Conservation (phyloP, 2,888 invertebrate species). For the Lamproptera curius region DNA sequence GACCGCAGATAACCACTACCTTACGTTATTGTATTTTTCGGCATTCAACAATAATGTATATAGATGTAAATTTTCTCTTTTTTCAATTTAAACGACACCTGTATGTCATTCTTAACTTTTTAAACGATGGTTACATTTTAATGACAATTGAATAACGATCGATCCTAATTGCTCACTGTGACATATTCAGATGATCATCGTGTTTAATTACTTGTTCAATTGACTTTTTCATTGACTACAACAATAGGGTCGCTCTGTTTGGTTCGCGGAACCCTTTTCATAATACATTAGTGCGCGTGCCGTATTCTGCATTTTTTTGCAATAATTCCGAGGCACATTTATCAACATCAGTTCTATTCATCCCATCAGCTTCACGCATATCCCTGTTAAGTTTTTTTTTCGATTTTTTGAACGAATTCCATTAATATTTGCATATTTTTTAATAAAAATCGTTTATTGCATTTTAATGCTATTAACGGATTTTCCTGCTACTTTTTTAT, state of each 20-base stretch:
- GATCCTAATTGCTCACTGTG: no score
- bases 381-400: slow-evolving; percentile 47
- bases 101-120: no score
- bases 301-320: slow-evolving; percentile 35
- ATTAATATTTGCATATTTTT: neutral
- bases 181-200: no score
- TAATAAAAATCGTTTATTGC: slow-evolving; percentile 6
- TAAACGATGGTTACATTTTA: no score
- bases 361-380: slow-evolving; percentile 42
- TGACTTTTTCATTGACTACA: neutral
- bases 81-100: neutral
- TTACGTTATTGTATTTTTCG: neutral
- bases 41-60: neutral
- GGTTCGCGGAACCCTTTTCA: slow-evolving; percentile 25
- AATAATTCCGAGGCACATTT: slow-evolving; percentile 49
- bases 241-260: neutral
- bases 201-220: no score
- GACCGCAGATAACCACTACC: slow-evolving; percentile 1
- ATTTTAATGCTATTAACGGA: no score
- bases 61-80: neutral
- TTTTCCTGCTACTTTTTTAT: no score
- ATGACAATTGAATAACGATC: no score
- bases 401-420: slow-evolving; percentile 25
- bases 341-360: slow-evolving; percentile 60
- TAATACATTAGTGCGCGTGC: slow-evolving; percentile 1